Percentiles rank a stretch among this genome's conserved stretches.
Conservation (phyloP, 1,140 invertebrate species). For the Aphelenchoides avenae region DNA sequence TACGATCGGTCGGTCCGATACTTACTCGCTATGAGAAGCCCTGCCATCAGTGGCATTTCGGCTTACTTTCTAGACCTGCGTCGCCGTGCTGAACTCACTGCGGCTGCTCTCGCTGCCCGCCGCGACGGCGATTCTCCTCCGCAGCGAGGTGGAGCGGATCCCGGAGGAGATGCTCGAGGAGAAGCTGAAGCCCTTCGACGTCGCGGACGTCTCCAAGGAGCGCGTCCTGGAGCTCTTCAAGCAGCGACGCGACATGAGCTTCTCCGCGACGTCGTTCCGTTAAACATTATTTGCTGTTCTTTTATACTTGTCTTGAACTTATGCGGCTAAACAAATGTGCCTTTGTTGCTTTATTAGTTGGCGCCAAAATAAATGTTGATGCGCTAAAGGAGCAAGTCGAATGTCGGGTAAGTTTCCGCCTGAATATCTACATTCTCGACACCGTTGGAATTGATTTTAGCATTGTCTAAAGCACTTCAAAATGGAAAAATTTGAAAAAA, state of each 20-base stretch:
- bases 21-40: too few relatives aligned
- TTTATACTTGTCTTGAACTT: not conserved
- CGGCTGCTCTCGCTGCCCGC: conserved; percentile 34
- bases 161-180: conserved; percentile 36
- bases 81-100: conserved; percentile 33
- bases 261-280: not conserved
- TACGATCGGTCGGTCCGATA: too few relatives aligned
- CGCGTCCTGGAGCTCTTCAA: conserved; percentile 30
- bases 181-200: conserved; percentile 35
- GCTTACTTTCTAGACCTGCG: conserved; percentile 27
- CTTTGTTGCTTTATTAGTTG: not conserved
- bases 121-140: conserved; percentile 35
- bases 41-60: too few relatives aligned
- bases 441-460: too few relatives aligned
- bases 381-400: too few relatives aligned
- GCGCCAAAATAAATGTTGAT: not conserved
- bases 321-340: not conserved
- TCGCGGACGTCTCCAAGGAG: conserved; percentile 22
- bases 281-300: conserved; percentile 6
- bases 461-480: too few relatives aligned
- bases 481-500: too few relatives aligned
- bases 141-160: conserved; percentile 38
- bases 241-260: conserved; percentile 41
- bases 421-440: too few relatives aligned
- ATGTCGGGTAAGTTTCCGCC: too few relatives aligned